Evolutionary conservation across 2,113 vertebrate species (phyloP).

Genomic region (Sakesphorus luctuosus): DNA sequence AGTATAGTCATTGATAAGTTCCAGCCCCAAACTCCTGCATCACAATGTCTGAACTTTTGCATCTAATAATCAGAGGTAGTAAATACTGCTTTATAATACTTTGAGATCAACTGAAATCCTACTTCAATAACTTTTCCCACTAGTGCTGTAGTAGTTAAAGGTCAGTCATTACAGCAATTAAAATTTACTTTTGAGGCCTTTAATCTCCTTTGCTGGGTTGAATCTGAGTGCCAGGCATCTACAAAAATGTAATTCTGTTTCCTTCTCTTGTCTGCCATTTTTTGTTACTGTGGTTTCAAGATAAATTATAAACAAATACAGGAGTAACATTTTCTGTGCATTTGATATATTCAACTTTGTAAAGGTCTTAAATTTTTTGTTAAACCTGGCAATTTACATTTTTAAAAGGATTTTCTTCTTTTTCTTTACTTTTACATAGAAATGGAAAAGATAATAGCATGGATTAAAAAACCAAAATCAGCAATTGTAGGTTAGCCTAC

Average conservation of each 20-base stretch:
- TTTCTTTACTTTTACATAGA: not conserved
- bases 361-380: not conserved
- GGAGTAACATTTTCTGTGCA: not conserved
- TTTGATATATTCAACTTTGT: not conserved
- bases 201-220: not conserved
- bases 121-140: not conserved
- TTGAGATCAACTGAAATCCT: not conserved
- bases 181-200: not conserved
- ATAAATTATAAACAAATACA: not conserved
- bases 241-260: not conserved
- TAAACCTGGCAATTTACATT: not conserved
- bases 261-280: not conserved
- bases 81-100: not conserved
- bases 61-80: not conserved
- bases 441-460: not conserved
- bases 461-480: not conserved
- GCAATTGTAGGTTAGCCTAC: not conserved
- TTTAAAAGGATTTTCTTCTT: not conserved
- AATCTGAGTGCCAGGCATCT: conserved; percentile 73
- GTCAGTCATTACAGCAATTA: not conserved
- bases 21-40: not conserved
- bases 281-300: not conserved
- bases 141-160: not conserved
- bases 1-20: not conserved
- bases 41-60: rapidly evolving